Evolutionary conservation across 2,888 invertebrate species (phyloP).

Genomic region (Muscina levida): DNA sequence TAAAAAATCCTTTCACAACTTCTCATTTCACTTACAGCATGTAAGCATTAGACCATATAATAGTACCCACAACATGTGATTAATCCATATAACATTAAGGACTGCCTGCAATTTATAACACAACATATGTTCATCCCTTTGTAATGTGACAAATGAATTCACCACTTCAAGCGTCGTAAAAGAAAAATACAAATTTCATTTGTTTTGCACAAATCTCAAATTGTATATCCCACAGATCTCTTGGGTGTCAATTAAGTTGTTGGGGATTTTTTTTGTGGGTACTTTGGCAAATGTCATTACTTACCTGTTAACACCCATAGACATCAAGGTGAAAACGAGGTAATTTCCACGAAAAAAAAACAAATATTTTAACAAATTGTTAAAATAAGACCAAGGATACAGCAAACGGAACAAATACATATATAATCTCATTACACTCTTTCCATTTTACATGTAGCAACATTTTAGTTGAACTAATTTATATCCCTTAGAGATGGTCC

Average conservation of each 20-base stretch:
- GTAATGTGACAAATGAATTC: conserved; percentile 16
- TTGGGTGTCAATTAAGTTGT: background rate
- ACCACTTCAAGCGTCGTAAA: no score
- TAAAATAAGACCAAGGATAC: background rate
- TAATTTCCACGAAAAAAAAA: conserved; percentile 15
- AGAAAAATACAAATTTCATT: conserved; percentile 17
- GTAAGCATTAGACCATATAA: no score
- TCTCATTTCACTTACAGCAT: no score
- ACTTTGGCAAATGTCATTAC: conserved; percentile 18
- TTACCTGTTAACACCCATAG: conserved; percentile 29
- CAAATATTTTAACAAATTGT: conserved; percentile 19
- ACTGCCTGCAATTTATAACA: no score
- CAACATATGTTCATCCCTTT: background rate
- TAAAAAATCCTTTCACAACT: no score
- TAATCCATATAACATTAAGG: background rate
- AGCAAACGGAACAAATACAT: conserved; percentile 6
- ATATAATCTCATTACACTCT: conserved; percentile 12
- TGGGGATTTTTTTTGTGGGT: background rate
- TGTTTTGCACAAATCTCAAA: conserved; percentile 24
- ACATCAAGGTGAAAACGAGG: conserved; percentile 13
- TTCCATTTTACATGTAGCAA: background rate
- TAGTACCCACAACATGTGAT: background rate
- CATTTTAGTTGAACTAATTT: conserved; percentile 20
- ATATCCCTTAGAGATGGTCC: background rate
- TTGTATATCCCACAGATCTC: conserved; percentile 3